Evolutionary conservation across 37 sponge, comb jelly and placozoan species (phyloP).

Genomic region (Agelas oroides): DNA sequence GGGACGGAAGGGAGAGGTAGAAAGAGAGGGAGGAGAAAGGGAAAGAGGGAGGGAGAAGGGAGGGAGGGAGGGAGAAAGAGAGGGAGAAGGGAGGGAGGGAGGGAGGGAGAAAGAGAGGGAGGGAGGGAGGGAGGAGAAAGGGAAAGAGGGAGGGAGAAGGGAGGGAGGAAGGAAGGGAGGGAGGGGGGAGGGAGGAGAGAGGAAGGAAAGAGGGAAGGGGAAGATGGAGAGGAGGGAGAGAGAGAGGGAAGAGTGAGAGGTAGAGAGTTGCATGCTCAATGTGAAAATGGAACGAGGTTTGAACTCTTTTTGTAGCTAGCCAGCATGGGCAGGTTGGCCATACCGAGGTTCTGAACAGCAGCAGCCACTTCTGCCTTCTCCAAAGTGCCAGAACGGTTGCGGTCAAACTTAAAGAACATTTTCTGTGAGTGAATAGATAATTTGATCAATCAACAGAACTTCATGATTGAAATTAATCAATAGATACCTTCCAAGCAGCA

Average conservation of each 20-base stretch:
- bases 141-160: not conserved
- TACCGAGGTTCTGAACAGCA: slow-evolving; percentile 57
- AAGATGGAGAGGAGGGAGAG: too few species aligned
- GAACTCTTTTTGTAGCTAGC: not conserved
- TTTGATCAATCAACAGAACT: not conserved
- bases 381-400: slow-evolving; percentile 74
- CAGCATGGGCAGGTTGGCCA: not conserved
- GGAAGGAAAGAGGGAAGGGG: too few species aligned
- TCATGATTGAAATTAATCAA: not conserved
- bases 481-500: slow-evolving; percentile 77
- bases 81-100: not conserved
- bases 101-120: slow-evolving; percentile 1
- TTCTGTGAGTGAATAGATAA: slow-evolving; percentile 23
- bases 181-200: too few species aligned
- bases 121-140: slow-evolving; percentile 8
- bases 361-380: slow-evolving; percentile 61
- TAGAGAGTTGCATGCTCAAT: too few species aligned
- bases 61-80: not conserved
- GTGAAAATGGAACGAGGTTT: too few species aligned
- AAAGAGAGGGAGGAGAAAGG: not conserved
- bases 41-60: not conserved
- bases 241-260: too few species aligned
- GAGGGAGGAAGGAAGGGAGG: too few species aligned
- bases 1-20: too few species aligned
- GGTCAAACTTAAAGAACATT: slow-evolving; percentile 75